Evolutionary conservation across 2,113 vertebrate genomes (phyloP), one percentile per base, ranked within the genome.

Genomic region (Morone chrysops): DNA sequence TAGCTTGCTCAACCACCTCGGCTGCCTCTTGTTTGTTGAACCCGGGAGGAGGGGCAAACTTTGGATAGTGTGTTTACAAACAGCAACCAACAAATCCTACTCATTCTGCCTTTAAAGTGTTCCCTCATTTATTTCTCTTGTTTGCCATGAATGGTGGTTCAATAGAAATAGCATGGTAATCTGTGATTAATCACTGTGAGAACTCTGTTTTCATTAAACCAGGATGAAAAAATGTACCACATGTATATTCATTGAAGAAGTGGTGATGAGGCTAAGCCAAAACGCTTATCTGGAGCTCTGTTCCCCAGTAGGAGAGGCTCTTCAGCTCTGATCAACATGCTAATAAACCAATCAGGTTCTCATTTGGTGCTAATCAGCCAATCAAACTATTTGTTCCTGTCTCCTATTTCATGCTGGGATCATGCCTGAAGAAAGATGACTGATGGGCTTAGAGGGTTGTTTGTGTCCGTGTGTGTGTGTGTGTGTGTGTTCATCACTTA

Each of bases 321-420:
- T 81, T 67, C 57, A 82, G 67, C 53, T 80, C 86, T 79, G 87
- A 92, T 87, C 83, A 87, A 73, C 80, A 83, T 82, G 82, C 69
- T 89, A 89, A 90, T 90, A 87, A 88, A 90, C 85, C 89, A 92
- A 89, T 93, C 87, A 92, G 80, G 56, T 82, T 77, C 78, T 81
- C 78, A 84, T 84, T 83, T 81, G 51, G 50, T 73, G 51, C 76
- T 90, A 84, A 90, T 91, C 88, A 90, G 56, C 85, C 83, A 91
- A 90, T 92, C 87, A 90, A 82, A 83, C 47, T 80, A 67, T 91
- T 87, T 90, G 81, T 92, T 92, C 60, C 76, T 63, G 81, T 72
- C 70, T 79, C 59, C 43, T 70, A 12, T 75, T 82, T 67, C 78
- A 83, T 81, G 84, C 87, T 81, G 78, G 40, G 74, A 83, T 75